Evolutionary conservation across 2,888 invertebrate genomes (phyloP).

Genomic region (Drosophila macrothrix): DNA sequence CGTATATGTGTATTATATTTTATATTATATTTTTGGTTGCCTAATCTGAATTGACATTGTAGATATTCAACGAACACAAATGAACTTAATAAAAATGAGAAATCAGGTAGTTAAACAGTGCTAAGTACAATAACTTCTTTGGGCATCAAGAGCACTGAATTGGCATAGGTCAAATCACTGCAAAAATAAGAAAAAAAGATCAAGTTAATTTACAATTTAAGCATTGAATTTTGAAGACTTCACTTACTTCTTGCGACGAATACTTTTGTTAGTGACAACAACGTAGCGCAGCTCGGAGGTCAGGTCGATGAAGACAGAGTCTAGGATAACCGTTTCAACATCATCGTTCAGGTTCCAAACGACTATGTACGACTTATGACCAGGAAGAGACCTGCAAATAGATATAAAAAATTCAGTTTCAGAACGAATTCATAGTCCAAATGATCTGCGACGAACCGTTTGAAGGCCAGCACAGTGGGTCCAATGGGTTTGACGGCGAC

Average conservation of each 20-base stretch:
- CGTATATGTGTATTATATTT: neutral
- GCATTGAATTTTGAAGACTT: fast-evolving
- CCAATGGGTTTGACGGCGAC: slow-evolving; percentile 84
- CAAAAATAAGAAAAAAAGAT: neutral
- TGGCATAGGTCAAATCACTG: slow-evolving; percentile 71
- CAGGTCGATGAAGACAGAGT: slow-evolving; percentile 64
- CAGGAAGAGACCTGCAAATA: slow-evolving; percentile 62
- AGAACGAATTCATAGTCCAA: fast-evolving
- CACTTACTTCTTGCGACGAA: slow-evolving; percentile 75
- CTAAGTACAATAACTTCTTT: slow-evolving; percentile 81
- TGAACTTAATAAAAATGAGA: slow-evolving; percentile 1
- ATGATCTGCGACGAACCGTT: slow-evolving; percentile 66
- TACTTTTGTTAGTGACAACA: slow-evolving; percentile 78
- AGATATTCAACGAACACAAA: neutral
- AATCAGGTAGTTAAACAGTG: slow-evolving; percentile 53
- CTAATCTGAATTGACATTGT: neutral
- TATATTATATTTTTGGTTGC: neutral
- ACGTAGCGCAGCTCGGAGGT: slow-evolving; percentile 69
- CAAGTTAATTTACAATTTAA: neutral
- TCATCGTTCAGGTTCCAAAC: slow-evolving; percentile 85
- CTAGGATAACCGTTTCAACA: slow-evolving; percentile 83
- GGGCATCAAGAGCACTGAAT: slow-evolving; percentile 76
- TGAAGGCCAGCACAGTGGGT: slow-evolving; percentile 85
- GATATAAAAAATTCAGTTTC: neutral
- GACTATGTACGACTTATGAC: slow-evolving; percentile 83